Conservation (phyloP, 1,140 invertebrate species). For the Lerema accius region DNA sequence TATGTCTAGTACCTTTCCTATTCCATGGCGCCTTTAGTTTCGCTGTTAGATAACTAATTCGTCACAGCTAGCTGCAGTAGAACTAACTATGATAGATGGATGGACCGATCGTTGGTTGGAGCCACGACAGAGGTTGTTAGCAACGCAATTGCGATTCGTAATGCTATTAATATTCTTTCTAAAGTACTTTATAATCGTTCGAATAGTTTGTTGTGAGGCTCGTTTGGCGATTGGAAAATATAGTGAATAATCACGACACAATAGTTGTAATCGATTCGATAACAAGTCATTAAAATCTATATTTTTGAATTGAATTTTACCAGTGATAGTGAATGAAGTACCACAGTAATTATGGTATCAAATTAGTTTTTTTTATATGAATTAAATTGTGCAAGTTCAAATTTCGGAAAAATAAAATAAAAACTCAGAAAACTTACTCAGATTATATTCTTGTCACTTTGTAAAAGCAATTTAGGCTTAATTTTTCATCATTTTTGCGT, state of each 20-base stretch:
- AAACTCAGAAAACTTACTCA: no score
- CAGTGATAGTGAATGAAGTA: no score
- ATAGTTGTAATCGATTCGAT: background rate
- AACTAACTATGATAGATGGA: constrained; percentile 29
- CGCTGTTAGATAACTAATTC: background rate
- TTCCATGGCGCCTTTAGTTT: constrained; percentile 1
- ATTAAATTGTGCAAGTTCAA: no score
- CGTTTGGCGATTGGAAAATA: background rate
- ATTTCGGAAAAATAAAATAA: no score
- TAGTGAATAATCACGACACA: background rate
- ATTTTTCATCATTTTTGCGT: no score
- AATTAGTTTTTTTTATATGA: no score
- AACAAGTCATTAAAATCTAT: no score
- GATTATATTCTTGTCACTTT: no score
- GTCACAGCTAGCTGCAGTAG: constrained; percentile 10
- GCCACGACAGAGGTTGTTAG: constrained; percentile 3
- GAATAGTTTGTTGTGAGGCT: background rate
- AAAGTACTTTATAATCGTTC: constrained; percentile 1
- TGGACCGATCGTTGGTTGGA: constrained; percentile 6
- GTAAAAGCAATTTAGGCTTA: no score
- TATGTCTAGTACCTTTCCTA: background rate
- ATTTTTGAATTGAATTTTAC: no score
- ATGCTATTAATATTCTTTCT: constrained; percentile 26
- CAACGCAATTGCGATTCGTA: constrained; percentile 22
- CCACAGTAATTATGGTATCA: no score